These are phyloP conservation scores for Mirounga angustirostris DNA, from an alignment of 2,113 vertebrate genomes.

Conservation along the genomic window DNA sequence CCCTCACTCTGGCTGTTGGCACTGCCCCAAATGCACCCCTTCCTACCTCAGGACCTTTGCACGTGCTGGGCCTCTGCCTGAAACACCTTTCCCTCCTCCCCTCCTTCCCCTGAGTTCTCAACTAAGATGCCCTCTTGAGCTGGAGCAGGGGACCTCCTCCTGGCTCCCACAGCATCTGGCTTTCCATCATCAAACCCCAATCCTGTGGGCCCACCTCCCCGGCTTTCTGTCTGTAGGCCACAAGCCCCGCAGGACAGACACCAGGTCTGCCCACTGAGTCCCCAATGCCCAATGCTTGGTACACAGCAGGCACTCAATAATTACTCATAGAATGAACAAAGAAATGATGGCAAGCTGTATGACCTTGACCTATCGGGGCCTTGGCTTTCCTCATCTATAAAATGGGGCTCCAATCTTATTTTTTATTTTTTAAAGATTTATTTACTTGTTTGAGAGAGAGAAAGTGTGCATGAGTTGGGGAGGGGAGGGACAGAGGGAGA, in stretches of 20 bases:
- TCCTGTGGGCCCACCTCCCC: neutral
- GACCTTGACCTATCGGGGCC: neutral
- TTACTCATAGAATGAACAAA: neutral
- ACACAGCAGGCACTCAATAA: neutral
- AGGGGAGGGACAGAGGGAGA: neutral
- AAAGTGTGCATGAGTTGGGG: neutral
- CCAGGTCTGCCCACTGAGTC: neutral
- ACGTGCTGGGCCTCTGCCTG: neutral
- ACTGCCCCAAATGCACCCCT: neutral
- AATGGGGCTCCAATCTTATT: neutral
- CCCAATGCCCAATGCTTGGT: neutral
- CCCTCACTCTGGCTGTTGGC: neutral
- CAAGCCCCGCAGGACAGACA: too few relatives aligned
- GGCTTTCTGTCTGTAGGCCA: neutral
- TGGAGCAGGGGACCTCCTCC: neutral
- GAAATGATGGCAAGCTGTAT: neutral
- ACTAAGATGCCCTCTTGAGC: neutral
- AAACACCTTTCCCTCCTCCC: neutral
- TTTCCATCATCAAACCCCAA: neutral
- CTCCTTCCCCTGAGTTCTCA: neutral
- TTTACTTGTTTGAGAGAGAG: neutral
- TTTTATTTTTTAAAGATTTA: neutral
- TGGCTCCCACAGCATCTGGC: neutral
- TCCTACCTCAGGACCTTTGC: neutral
- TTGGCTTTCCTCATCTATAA: neutral